These are phyloP conservation scores for Formica aserva DNA, from an alignment of 2,888 invertebrate genomes.

Conservation along the genomic window DNA sequence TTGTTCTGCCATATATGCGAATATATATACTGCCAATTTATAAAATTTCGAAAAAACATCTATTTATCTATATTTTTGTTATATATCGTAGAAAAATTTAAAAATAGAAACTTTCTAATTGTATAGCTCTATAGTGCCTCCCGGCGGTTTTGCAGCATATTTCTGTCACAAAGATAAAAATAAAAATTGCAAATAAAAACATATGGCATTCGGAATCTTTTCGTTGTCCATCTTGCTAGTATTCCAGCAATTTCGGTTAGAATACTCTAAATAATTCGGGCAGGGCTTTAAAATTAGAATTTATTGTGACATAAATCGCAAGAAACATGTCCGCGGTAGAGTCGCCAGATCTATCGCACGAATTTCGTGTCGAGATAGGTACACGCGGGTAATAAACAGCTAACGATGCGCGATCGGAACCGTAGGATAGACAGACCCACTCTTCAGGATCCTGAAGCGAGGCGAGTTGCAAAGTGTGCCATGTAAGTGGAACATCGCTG, in stretches of 20 bases:
- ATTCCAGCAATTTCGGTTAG: background rate
- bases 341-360: conserved; percentile 53
- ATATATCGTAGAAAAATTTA: background rate
- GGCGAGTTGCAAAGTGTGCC: conserved; percentile 83
- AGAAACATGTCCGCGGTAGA: conserved; percentile 38
- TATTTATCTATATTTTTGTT: background rate
- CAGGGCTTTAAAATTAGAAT: conserved; percentile 37
- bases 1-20: background rate
- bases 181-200: background rate
- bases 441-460: conserved; percentile 82
- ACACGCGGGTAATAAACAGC: conserved; percentile 53
- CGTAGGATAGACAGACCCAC: conserved; percentile 79
- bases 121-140: background rate
- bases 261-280: background rate
- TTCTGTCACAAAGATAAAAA: background rate
- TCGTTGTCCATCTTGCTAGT: background rate
- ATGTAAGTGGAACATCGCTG: conserved; percentile 85
- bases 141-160: background rate
- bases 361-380: conserved; percentile 65
- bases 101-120: conserved; percentile 4
- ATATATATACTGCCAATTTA: background rate
- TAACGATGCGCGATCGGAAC: conserved; percentile 68
- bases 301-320: background rate
- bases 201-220: background rate
- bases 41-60: background rate